A percentile compares a stretch with the other conserved stretches of the same genome.
These are phyloP conservation scores for Callosobruchus maculatus DNA, from an alignment of 2,888 invertebrate genomes.

Conservation along the genomic window DNA sequence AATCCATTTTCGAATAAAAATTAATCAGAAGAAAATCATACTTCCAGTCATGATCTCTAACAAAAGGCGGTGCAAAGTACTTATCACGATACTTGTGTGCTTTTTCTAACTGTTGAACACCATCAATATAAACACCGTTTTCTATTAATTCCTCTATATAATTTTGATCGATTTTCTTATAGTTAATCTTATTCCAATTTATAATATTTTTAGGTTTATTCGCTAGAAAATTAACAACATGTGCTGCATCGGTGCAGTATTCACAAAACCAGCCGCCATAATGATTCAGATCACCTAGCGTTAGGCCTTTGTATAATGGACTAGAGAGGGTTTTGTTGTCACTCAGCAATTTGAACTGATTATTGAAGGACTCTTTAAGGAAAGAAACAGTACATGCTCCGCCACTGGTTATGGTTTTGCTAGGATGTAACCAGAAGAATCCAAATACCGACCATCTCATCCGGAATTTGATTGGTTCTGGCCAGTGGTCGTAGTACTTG, in stretches of 20 bases:
- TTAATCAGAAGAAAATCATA: conserved; percentile 62
- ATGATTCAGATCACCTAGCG: conserved; percentile 62
- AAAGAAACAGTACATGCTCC: conserved; percentile 51
- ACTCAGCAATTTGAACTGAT: conserved; percentile 19
- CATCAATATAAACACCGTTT: conserved; percentile 59
- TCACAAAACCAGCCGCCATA: conserved; percentile 69
- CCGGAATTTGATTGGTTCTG: conserved; percentile 59
- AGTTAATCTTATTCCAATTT: conserved; percentile 40
- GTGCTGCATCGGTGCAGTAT: conserved; percentile 59
- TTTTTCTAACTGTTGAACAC: conserved; percentile 54
- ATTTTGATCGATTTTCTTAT: conserved; percentile 53
- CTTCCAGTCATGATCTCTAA: conserved; percentile 57
- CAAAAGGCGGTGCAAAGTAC: conserved; percentile 60
- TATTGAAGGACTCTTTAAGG: conserved; percentile 42
- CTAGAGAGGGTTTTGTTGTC: conserved; percentile 33
- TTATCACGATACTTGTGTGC: conserved; percentile 56
- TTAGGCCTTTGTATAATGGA: conserved; percentile 44
- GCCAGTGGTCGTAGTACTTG: conserved; percentile 64
- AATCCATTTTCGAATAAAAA: conserved; percentile 49
- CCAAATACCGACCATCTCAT: conserved; percentile 65
- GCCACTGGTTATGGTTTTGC: conserved; percentile 55
- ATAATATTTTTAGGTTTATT: conserved; percentile 34
- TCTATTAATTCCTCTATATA: conserved; percentile 62
- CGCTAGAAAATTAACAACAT: conserved; percentile 53
- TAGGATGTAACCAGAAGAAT: conserved; percentile 65